A percentile compares a stretch with the other conserved stretches of the same genome.
Conservation (phyloP, 2,888 invertebrate genomes). For the Drosophila neoperkinsi region DNA sequence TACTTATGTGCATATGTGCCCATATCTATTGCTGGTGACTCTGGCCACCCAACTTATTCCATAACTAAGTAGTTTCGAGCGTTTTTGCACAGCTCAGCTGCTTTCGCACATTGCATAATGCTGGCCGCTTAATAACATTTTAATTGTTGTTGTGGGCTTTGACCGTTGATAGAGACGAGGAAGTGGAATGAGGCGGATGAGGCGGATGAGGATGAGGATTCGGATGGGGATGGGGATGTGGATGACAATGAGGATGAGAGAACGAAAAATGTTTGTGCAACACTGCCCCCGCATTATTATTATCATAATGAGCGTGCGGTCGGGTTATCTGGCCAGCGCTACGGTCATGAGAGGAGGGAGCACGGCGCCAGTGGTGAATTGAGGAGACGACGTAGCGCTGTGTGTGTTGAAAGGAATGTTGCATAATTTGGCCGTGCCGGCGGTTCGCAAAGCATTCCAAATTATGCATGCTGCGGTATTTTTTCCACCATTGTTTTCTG, state of each 20-base stretch:
- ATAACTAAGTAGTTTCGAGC: conserved; percentile 10
- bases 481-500: conserved; percentile 50
- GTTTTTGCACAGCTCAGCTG: conserved; percentile 51
- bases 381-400: conserved; percentile 4
- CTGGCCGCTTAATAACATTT: conserved; percentile 77
- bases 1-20: not conserved
- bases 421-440: conserved; percentile 67
- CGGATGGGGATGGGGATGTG: not conserved
- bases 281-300: conserved; percentile 67
- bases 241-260: not conserved
- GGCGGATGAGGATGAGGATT: conserved; percentile 9
- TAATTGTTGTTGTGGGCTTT: conserved; percentile 79
- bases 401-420: conserved; percentile 69
- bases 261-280: conserved; percentile 54
- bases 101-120: conserved; percentile 68
- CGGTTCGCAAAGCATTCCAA: conserved; percentile 66
- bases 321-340: conserved; percentile 32
- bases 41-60: conserved; percentile 14
- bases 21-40: conserved; percentile 26
- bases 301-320: conserved; percentile 76
- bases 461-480: conserved; percentile 71
- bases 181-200: not conserved
- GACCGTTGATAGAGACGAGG: conserved; percentile 42
- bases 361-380: not conserved
- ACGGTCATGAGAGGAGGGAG: not conserved